Conservation (phyloP, 64 coral and sea anemone species). For the Actinia equina region DNA sequence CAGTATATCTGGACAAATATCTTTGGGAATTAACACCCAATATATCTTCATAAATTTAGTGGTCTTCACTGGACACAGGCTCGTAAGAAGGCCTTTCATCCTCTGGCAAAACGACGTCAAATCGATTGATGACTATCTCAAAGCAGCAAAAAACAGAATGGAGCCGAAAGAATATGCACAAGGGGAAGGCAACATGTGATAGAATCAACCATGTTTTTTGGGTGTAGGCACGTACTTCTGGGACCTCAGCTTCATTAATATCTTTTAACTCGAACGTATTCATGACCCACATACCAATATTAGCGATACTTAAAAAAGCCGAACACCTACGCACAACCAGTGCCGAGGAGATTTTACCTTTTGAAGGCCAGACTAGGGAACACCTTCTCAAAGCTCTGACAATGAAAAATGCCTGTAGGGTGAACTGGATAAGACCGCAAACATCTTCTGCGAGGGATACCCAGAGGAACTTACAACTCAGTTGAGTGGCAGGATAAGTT, state of each 20-base stretch:
- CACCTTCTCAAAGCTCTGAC: slow-evolving; percentile 16
- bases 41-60: too few relatives aligned
- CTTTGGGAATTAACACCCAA: too few relatives aligned
- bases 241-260: not conserved
- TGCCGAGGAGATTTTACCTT: not conserved
- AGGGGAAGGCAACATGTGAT: slow-evolving; percentile 1
- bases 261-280: slow-evolving; percentile 9
- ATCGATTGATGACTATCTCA: slow-evolving; percentile 39
- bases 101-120: not conserved
- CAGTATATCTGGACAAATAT: too few relatives aligned
- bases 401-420: slow-evolving; percentile 10
- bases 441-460: not conserved
- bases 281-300: slow-evolving; percentile 23
- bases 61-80: not conserved
- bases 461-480: not conserved
- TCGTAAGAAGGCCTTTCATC: not conserved
- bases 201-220: not conserved
- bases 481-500: not conserved
- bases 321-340: not conserved
- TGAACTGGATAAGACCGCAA: not conserved
- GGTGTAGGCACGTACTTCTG: not conserved
- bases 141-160: slow-evolving; percentile 27
- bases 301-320: slow-evolving; percentile 15
- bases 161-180: slow-evolving; percentile 25
- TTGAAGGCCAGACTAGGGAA: too few relatives aligned